Evolutionary conservation across 2,797 vertebrate species (phyloP).

Genomic region (Labeo calbasu): DNA sequence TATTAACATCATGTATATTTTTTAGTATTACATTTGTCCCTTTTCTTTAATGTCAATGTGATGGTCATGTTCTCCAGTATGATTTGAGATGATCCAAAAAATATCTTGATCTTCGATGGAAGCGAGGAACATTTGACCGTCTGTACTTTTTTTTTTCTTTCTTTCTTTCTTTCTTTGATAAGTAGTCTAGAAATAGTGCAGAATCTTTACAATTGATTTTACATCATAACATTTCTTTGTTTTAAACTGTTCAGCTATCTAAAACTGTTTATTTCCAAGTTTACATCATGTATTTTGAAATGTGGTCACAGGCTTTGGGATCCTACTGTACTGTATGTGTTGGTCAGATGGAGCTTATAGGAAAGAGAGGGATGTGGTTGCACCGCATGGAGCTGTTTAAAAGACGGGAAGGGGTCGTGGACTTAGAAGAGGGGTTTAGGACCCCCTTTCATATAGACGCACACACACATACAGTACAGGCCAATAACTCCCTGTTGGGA

Average conservation of each 20-base stretch:
- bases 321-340: not conserved
- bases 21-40: no score
- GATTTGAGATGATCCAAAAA: not conserved
- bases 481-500: constrained; percentile 39
- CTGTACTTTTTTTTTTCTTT: no score
- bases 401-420: constrained; percentile 35
- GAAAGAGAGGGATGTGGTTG: constrained; percentile 19
- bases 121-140: not conserved
- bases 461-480: constrained; percentile 26
- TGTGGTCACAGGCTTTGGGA: not conserved
- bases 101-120: not conserved
- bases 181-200: not conserved
- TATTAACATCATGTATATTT: no score
- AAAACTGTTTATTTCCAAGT: not conserved
- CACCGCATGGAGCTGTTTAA: constrained; percentile 35
- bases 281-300: not conserved
- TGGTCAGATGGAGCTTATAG: constrained; percentile 7
- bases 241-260: not conserved
- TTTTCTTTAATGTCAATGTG: not conserved
- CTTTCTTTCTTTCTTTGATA: not conserved
- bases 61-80: not conserved
- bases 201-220: not conserved
- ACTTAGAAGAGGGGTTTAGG: constrained; percentile 37
- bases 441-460: constrained; percentile 7
- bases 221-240: not conserved